Evolutionary conservation across 2,888 invertebrate genomes (phyloP).

Genomic region (Drosophila algonquin): DNA sequence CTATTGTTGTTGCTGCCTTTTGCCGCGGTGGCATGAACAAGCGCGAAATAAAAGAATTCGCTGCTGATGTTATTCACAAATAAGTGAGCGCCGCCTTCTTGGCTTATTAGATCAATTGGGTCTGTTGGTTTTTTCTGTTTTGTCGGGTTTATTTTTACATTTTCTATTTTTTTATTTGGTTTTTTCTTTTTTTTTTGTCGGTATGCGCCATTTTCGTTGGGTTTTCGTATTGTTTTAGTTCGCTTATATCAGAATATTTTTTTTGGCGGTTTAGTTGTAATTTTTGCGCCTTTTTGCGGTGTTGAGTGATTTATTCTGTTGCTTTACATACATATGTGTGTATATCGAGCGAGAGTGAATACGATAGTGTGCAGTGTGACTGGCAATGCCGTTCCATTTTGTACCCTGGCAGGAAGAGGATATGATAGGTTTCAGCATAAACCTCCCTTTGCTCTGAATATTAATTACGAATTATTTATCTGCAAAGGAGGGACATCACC

Average conservation of each 20-base stretch:
- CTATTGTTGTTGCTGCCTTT: slow-evolving; percentile 48
- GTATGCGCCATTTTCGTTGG: slow-evolving; percentile 48
- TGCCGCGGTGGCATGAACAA: slow-evolving; percentile 42
- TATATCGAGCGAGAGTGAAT: too few relatives aligned
- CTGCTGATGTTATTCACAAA: slow-evolving; percentile 15
- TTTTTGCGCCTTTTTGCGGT: slow-evolving; percentile 45
- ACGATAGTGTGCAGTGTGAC: too few relatives aligned
- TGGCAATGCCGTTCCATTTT: not conserved
- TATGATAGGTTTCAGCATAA: too few relatives aligned
- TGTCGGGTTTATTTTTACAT: slow-evolving; percentile 26
- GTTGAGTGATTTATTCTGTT: slow-evolving; percentile 41
- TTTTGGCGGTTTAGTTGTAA: slow-evolving; percentile 17
- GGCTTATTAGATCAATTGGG: slow-evolving; percentile 74
- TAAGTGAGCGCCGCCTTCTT: slow-evolving; percentile 52
- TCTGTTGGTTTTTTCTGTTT: slow-evolving; percentile 35
- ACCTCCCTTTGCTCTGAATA: too few relatives aligned
- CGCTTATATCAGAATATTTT: slow-evolving; percentile 22
- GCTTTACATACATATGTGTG: too few relatives aligned
- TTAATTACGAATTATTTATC: too few relatives aligned
- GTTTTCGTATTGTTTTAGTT: slow-evolving; percentile 24
- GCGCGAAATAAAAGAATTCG: slow-evolving; percentile 10
- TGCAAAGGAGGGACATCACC: too few relatives aligned
- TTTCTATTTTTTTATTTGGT: not conserved
- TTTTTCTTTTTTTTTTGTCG: slow-evolving; percentile 21
- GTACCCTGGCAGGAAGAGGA: not conserved